phyloP scores from a whole-genome alignment of 2,797 vertebrate genomes.

The Etheostoma perlongum region DNA sequence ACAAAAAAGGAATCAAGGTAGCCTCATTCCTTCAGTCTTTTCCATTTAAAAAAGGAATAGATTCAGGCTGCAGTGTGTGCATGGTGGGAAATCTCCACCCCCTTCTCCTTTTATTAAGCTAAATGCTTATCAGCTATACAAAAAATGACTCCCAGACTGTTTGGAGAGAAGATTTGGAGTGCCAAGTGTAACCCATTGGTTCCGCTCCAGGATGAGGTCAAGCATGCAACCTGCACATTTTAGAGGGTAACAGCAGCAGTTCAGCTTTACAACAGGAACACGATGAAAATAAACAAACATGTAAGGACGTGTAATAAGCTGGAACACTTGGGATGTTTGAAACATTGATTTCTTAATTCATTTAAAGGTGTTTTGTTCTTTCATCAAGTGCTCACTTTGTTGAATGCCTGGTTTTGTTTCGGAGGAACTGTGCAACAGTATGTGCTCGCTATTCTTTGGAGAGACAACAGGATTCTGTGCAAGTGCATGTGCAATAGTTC shows the following conservation, averaged over 20 bases:
- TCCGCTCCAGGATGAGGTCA: slow-evolving; percentile 73
- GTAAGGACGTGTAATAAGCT: slow-evolving; percentile 49
- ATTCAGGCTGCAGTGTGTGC: slow-evolving; percentile 32
- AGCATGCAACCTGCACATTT: slow-evolving; percentile 76
- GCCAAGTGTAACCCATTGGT: slow-evolving; percentile 80
- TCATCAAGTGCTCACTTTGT: slow-evolving; percentile 32
- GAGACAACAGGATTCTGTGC: neutral
- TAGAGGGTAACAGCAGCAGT: slow-evolving; percentile 67
- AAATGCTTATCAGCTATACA: slow-evolving; percentile 74
- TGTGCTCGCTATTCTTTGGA: slow-evolving; percentile 17
- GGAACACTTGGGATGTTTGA: slow-evolving; percentile 47
- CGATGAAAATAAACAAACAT: slow-evolving; percentile 51
- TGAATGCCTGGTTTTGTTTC: slow-evolving; percentile 13
- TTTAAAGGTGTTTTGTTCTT: slow-evolving; percentile 61
- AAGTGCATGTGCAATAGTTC: slow-evolving; percentile 17
- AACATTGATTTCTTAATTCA: slow-evolving; percentile 52
- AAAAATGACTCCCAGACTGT: slow-evolving; percentile 81
- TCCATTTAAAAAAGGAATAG: slow-evolving; percentile 18
- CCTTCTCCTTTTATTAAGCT: slow-evolving; percentile 24
- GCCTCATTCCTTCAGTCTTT: slow-evolving; percentile 23
- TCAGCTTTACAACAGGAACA: slow-evolving; percentile 65
- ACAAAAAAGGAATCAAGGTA: slow-evolving; percentile 36
- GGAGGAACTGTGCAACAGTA: slow-evolving; percentile 5
- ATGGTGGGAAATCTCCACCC: slow-evolving; percentile 50
- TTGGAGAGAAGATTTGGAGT: slow-evolving; percentile 59